Conservation (phyloP, 2,797 vertebrate genomes). For the Falco berigora region DNA sequence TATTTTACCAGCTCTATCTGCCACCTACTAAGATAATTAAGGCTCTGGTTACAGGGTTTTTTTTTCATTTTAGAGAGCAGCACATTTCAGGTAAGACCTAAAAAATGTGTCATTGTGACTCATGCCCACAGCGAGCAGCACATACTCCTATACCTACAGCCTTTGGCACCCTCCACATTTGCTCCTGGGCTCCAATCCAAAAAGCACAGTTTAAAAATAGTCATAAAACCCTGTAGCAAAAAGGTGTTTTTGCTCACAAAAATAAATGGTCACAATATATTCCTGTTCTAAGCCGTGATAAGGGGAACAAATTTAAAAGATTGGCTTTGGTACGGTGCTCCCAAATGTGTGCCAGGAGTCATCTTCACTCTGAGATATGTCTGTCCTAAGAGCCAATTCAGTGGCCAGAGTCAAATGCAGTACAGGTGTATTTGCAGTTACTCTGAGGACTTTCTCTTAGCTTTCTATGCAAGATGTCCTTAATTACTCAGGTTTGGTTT, state of each 20-base stretch:
- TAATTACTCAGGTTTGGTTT: neutral
- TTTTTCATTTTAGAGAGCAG: neutral
- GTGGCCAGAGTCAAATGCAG: neutral
- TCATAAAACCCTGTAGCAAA: neutral
- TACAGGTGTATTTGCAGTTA: neutral
- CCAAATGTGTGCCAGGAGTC: neutral
- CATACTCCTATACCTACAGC: neutral
- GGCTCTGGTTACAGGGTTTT: neutral
- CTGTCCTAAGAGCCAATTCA: neutral
- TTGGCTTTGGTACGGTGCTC: neutral
- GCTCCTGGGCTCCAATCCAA: neutral
- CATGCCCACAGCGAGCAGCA: neutral
- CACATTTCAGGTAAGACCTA: neutral
- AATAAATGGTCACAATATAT: neutral
- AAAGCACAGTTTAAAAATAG: neutral
- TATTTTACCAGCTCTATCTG: neutral
- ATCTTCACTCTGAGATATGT: neutral
- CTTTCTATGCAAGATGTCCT: neutral
- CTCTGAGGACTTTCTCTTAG: neutral
- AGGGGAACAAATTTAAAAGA: neutral
- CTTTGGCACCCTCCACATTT: neutral
- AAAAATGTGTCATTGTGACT: neutral
- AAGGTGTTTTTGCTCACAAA: neutral
- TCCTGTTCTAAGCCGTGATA: neutral
- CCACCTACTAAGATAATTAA: neutral